These are phyloP conservation scores for Eupeodes luniger DNA, from an alignment of 2,888 invertebrate genomes.

Conservation along the genomic window DNA sequence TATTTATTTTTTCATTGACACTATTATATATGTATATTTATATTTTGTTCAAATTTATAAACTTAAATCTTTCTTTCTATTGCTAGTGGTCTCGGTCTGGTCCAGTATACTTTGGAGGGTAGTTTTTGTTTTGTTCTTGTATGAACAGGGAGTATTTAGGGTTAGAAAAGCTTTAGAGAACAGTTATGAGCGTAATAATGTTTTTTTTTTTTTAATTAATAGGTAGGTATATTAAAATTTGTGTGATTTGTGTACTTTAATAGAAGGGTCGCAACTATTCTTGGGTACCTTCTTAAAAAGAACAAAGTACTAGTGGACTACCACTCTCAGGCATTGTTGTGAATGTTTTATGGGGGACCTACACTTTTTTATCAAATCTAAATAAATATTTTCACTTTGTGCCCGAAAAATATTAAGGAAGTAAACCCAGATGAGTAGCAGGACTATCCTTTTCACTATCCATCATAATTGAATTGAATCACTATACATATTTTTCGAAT, in stretches of 20 bases:
- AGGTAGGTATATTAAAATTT: background rate
- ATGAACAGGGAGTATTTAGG: background rate
- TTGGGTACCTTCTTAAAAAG: too few relatives aligned
- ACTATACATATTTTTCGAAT: too few relatives aligned
- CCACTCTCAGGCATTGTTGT: too few relatives aligned
- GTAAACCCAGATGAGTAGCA: too few relatives aligned
- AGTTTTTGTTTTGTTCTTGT: background rate
- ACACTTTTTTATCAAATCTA: too few relatives aligned
- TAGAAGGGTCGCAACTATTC: too few relatives aligned
- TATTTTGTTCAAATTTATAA: background rate
- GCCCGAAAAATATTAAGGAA: too few relatives aligned
- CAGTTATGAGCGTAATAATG: background rate
- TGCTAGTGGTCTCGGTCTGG: background rate
- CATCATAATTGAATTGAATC: too few relatives aligned
- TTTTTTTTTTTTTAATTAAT: background rate
- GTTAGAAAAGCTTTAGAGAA: background rate
- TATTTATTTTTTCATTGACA: background rate
- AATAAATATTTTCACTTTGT: too few relatives aligned
- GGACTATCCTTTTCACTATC: too few relatives aligned
- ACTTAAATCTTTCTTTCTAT: background rate
- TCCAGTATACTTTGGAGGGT: slow-evolving; percentile 7
- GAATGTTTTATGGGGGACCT: too few relatives aligned
- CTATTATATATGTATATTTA: background rate
- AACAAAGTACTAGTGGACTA: too few relatives aligned
- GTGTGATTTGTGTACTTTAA: background rate